A percentile compares a stretch with the other conserved stretches of the same genome.
Conservation (phyloP, 2,888 invertebrate species). For the Euphydryas editha region DNA sequence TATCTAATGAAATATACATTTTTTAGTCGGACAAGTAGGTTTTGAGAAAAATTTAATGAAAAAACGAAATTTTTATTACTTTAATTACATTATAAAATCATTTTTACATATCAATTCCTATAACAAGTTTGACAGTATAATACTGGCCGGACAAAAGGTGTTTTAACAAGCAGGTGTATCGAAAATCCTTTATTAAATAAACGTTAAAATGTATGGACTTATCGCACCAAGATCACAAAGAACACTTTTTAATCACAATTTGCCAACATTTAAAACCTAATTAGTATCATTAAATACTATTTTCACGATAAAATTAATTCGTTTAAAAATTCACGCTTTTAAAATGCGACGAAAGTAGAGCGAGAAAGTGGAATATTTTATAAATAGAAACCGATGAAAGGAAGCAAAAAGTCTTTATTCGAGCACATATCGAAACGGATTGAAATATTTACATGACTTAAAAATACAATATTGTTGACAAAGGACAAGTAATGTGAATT, state of each 20-base stretch:
- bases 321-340: constrained; percentile 16
- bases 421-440: constrained; percentile 12
- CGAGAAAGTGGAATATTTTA: constrained; percentile 34
- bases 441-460: constrained; percentile 9
- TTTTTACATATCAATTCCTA: constrained; percentile 8
- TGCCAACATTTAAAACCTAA: constrained; percentile 11
- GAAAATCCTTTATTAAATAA: constrained; percentile 19
- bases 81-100: not conserved
- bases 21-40: too few relatives aligned
- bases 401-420: constrained; percentile 25
- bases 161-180: constrained; percentile 7
- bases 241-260: constrained; percentile 9
- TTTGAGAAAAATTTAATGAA: too few relatives aligned
- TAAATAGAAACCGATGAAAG: constrained; percentile 33
- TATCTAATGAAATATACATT: too few relatives aligned
- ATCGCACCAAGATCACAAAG: not conserved
- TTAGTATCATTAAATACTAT: constrained; percentile 12
- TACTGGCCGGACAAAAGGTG: constrained; percentile 8
- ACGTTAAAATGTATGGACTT: constrained; percentile 11
- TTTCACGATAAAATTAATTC: constrained; percentile 10
- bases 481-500: not conserved
- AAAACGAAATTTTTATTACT: not conserved
- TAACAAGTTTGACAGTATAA: not conserved
- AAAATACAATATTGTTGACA: not conserved
- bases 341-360: constrained; percentile 29